Evolutionary conservation across 2,797 vertebrate genomes (phyloP).

Genomic region (Fringilla coelebs): DNA sequence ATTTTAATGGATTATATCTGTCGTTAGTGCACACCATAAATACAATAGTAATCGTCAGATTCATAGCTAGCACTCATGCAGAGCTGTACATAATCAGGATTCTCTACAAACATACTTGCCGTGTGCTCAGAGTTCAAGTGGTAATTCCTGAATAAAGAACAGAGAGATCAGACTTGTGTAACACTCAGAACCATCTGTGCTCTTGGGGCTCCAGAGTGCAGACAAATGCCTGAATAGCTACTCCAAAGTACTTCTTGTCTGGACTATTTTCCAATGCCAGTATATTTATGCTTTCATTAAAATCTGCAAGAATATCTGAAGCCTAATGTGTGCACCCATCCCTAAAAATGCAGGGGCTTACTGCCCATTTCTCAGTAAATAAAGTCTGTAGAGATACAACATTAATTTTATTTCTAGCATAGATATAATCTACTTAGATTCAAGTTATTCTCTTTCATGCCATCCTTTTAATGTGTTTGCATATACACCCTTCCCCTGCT

Average conservation of each 20-base stretch:
- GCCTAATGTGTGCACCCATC: background rate
- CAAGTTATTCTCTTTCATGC: conserved; percentile 50
- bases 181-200: conserved; percentile 62
- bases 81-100: conserved; percentile 50
- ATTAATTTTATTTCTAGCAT: conserved; percentile 46
- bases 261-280: background rate
- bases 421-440: conserved; percentile 43
- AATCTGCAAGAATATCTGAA: background rate
- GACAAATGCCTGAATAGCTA: background rate
- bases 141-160: conserved; percentile 52
- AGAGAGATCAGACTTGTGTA: conserved; percentile 53
- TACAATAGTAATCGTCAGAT: conserved; percentile 17
- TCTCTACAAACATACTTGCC: conserved; percentile 40
- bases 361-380: background rate
- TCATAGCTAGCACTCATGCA: conserved; percentile 34
- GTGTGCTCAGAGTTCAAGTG: conserved; percentile 42
- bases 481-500: conserved; percentile 26
- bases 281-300: background rate
- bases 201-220: background rate
- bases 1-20: conserved; percentile 23
- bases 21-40: conserved; percentile 27
- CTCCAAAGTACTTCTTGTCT: background rate
- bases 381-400: background rate
- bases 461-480: conserved; percentile 37
- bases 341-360: background rate